Evolutionary conservation across 2,888 invertebrate genomes (phyloP), one percentile per base, ranked within the genome.

Genomic region (Drosophila glabriapex): DNA sequence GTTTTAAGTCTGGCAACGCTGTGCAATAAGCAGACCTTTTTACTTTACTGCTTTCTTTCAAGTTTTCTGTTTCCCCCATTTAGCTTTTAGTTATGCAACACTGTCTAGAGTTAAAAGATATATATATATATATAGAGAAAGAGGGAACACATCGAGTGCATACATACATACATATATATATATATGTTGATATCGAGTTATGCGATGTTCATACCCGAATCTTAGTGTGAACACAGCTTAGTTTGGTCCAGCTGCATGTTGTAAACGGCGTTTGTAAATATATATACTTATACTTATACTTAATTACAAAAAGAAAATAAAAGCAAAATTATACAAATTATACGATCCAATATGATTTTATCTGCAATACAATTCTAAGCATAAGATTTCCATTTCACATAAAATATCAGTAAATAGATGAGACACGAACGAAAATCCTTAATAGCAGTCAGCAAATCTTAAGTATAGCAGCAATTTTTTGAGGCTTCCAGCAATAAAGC

Each of bases 351-450:
- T 75, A 82, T 69, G 58, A 84, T 85, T 89, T 70, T 54, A 71
- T 73, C 78, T 84, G 82, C 78, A 69, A 77, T 74, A 73, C 77
- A 68, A 67, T 82, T 73, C 39, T 84, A 84, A 82, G 76, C 82
- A 69, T 84, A 87, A 85, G 88, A 88, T 87, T 89, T 76, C 68
- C 77, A 89, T 80, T 82, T 76, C 73, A 82, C 76, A 78, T 73
- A 62, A 49, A 70, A 71, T 59, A 79, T 59, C 60, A 63, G 59
- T 60, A 75, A 62, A 78, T 43, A 39, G 37, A 63, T 25, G 43
- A 58, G 41, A 43, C 16, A 58, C 29, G 52, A 54, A 37, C 12
- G 41, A 31, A 55, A 59, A 61, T n/a, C 46, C 29, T 35, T 43
- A 50, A 33, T 54, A 58, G 46, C 39, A 31, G 37, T 54, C 54